Base-by-base conservation (phyloP, 2,888 invertebrate genomes). In the Platycnemis pennipes region DNA sequence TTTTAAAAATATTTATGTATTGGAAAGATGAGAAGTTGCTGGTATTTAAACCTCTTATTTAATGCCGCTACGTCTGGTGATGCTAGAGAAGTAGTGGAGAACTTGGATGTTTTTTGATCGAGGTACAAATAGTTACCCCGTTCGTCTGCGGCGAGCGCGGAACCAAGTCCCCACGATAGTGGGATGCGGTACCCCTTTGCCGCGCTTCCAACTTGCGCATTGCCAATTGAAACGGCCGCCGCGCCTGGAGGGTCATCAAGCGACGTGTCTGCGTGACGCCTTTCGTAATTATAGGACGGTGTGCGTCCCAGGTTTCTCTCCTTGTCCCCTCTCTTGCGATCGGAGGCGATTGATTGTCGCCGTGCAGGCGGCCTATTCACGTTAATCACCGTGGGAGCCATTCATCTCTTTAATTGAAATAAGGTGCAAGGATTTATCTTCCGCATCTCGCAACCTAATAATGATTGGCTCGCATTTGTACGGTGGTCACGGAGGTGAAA, bases 241-340 rank as follows among this genome's bases (percentile, higher is more conserved):
- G 37, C 77, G 37, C 77, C 37, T 16, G 8, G 16, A 77, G 77
- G 77, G 31, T 37, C 77, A 37, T 77, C 77, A 77, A 77, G 77
- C 77, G 37, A 37, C 77, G 77, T 77, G 77, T 31, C 26, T 63
- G n/a, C 63, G 77, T 77, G 77, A 77, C 77, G 77, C 77, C 77
- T 37, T 77, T 77, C 77, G 77, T 77, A 77, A 77, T 77, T 77
- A 77, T 26, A 77, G 77, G 31, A 37, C 77, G 16, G 7, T 26
- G 63, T 5, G 63, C n/a, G n/a, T n/a, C n/a, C 63, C 2, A 26
- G 26, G 63, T 63, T 63, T 63, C 63, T 63, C 63, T 63, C 77
- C 37, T 37, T 22, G 69, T 31, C 69, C 31, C 0, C n/a, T 8
- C 63, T 13, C 77, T 31, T 26, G 77, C 31, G 31, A 31, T 31